Base-by-base conservation (phyloP, 2,113 vertebrate genomes). In the Podarcis muralis region DNA sequence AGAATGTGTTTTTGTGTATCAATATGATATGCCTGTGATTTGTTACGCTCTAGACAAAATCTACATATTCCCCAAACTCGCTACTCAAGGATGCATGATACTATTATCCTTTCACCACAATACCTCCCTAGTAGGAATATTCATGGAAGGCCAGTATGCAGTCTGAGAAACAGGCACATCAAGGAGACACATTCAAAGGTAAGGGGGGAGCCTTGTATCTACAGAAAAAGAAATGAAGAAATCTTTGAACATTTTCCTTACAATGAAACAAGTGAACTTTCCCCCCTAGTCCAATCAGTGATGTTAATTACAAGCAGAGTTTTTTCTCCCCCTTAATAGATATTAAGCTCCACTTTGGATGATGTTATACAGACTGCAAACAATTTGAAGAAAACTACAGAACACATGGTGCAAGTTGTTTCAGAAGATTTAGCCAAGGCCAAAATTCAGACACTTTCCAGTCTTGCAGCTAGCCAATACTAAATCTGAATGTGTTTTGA, bases 361-460 rank as follows among this genome's bases (percentile, higher is more conserved):
- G 96, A 96, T 84, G 98, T 98, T 59, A 97, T 99, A 75, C 95
- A 97, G 90, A 97, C 97, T 79, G 98, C 98, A 13, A 96, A 93
- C 84, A 92, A 86, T 81, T 95, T 99, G 97, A 98, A 98, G 96
- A 96, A 94, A 96, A 97, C 97, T 35, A 98, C 98, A 0, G 98
- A 98, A 91, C 95, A 90, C 81, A 98, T 99, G 98, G 97, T 98
- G 62, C 97, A 87, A 91, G 95, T 90, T 1, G 95, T 99, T 87
- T 97, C 98, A 82, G 96, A 97, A 90, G 98, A 99, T 88, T 95
- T 99, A 91, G 96, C 96, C 91, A 95, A 97, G 95, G 94, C 95
- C 65, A 94, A 95, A 69, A 94, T 92, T 68, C 88, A 97, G 94
- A 91, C 97, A 75, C 40, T 90, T 3, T 18, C 79, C 88, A 20